Base-by-base conservation (phyloP, 2,797 vertebrate genomes). In the Cryptoblepharus egeriae region DNA sequence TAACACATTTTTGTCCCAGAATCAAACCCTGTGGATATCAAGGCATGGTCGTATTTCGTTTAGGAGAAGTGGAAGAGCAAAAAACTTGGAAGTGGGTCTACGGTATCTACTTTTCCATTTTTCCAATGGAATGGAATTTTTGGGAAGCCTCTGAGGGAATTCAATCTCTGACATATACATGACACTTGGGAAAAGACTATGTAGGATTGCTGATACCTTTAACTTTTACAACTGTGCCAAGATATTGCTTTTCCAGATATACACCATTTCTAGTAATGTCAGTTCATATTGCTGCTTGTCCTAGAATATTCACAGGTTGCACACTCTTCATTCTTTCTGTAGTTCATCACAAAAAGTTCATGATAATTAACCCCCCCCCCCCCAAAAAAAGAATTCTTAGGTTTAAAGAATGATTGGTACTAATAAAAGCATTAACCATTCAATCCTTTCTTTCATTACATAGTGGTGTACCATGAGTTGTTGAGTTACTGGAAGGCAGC, bases 191-290 rank as follows among this genome's bases (percentile, higher is more conserved):
- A 13, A 35, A 7, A n/a, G 15, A 26, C 6, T 30, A 76, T 45
- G 37, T 76, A 45, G 10, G 63, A 37, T 45, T 22, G 16, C 32
- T 57, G 49, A 49, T 32, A 55, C 11, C 30, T 78, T 78, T 78
- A 18, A 52, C 49, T 35, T 1, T 5, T 58, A 71, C 20, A 26
- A 30, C 4, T 37, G 22, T 28, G 6, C 45, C 15, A 5, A 37
- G 22, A 39, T n/a, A 77, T 18, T 67, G 45, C 24, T 55, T 37
- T 75, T n/a, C n/a, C n/a, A n/a, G n/a, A n/a, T n/a, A n/a, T n/a
- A n/a, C n/a, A n/a, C n/a, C n/a, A n/a, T 77, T 78, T 78, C 64
- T 63, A 57, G 63, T 67, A 68, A 37, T 52, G 26, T 39, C 10
- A 49, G 42, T 49, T 71, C 15, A 71, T 49, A n/a, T 28, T 45